Conservation (phyloP, 1,140 invertebrate genomes). For the Drosophila repletoides region DNA sequence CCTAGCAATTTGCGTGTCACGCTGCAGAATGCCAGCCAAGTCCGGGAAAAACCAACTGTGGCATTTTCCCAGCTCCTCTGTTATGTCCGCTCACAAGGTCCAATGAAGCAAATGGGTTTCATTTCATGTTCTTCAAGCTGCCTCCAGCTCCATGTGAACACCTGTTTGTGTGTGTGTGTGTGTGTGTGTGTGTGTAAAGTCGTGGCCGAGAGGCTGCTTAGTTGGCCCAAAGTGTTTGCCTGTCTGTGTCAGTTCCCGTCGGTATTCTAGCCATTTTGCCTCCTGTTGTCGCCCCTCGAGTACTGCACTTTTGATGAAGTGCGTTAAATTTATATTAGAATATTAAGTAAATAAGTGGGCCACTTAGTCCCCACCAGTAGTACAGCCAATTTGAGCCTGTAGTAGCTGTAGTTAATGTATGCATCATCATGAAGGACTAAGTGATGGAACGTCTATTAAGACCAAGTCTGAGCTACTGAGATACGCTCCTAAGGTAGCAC, state of each 20-base stretch:
- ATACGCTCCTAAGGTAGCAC: too few relatives aligned
- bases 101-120: constrained; percentile 66
- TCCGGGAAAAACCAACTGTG: constrained; percentile 60
- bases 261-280: constrained; percentile 1
- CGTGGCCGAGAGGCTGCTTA: constrained; percentile 8
- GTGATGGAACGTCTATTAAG: constrained; percentile 40
- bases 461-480: not conserved
- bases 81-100: constrained; percentile 18
- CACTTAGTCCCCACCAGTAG: constrained; percentile 45
- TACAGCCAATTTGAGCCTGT: constrained; percentile 40
- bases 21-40: constrained; percentile 49
- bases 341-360: constrained; percentile 58
- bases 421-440: constrained; percentile 15
- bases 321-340: constrained; percentile 73
- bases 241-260: constrained; percentile 43
- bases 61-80: constrained; percentile 13
- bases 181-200: constrained; percentile 17
- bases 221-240: constrained; percentile 41
- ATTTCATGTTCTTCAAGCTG: constrained; percentile 60
- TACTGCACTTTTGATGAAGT: constrained; percentile 59
- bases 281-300: constrained; percentile 13
- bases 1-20: constrained; percentile 71
- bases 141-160: too few relatives aligned
- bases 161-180: not conserved
- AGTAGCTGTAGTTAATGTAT: constrained; percentile 22